Conservation (phyloP, 2,113 vertebrate species). For the Tragelaphus scriptus region DNA sequence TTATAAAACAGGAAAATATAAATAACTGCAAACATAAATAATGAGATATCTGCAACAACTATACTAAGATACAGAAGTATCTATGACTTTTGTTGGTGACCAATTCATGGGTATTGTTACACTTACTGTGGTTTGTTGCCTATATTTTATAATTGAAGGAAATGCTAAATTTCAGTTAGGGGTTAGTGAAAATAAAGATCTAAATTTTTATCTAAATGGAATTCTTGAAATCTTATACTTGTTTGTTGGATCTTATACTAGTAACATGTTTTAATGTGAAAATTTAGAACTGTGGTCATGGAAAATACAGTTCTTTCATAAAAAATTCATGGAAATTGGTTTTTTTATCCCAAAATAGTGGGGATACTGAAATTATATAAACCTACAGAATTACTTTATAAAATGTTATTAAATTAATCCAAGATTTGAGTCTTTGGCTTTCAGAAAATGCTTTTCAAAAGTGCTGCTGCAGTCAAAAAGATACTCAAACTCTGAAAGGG, state of each 20-base stretch:
- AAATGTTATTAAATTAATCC: conserved; percentile 1
- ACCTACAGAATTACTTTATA: background rate
- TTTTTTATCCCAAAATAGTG: background rate
- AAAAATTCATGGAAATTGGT: background rate
- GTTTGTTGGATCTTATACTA: background rate
- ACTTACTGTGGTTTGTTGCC: background rate
- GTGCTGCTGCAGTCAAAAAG: background rate
- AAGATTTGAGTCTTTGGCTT: background rate
- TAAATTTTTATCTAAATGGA: background rate
- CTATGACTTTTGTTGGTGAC: background rate
- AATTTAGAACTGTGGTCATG: background rate
- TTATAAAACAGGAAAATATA: background rate
- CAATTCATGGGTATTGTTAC: background rate
- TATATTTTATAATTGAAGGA: background rate
- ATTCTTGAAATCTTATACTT: background rate
- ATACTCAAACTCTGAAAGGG: background rate
- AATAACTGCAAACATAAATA: background rate
- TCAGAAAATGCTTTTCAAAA: conserved; percentile 24
- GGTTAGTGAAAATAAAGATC: background rate
- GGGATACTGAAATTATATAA: conserved; percentile 2
- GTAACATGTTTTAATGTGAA: background rate
- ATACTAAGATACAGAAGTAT: background rate
- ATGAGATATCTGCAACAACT: background rate
- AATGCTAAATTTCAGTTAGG: background rate
- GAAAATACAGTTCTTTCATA: background rate